A percentile compares a stretch with the other conserved stretches of the same genome.
Evolutionary conservation across 1,140 invertebrate species (phyloP).

Genomic region (Octopus bimaculoides): DNA sequence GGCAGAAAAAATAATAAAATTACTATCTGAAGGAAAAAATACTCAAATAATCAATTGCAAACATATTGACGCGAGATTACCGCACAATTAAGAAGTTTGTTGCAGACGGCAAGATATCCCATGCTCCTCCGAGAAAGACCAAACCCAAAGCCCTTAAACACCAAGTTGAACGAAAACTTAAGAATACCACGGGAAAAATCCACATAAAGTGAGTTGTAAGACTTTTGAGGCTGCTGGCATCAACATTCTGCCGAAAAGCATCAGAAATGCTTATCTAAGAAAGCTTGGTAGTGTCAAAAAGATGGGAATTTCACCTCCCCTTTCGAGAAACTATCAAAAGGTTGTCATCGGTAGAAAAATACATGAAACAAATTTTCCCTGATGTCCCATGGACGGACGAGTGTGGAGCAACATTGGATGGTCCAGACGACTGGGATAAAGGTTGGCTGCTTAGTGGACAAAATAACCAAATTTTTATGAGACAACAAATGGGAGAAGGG

Average conservation of each 20-base stretch:
- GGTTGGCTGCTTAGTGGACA: neutral
- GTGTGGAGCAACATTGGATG: neutral
- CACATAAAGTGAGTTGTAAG: neutral
- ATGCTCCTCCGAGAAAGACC: no score
- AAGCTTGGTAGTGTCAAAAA: neutral
- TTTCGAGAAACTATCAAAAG: neutral
- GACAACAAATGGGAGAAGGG: neutral
- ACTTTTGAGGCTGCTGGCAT: neutral
- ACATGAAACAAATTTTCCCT: neutral
- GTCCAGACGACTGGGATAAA: neutral
- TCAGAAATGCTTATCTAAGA: neutral
- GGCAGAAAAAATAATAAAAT: no score
- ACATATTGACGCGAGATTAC: no score
- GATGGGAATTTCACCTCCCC: neutral
- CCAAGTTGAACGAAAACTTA: neutral
- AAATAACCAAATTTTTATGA: neutral
- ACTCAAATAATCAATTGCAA: no score
- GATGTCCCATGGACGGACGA: neutral
- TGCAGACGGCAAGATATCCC: no score
- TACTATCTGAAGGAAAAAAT: no score
- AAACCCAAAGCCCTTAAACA: no score
- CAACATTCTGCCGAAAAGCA: neutral
- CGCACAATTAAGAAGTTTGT: no score
- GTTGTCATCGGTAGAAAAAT: neutral
- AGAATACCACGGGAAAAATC: neutral